Conservation (phyloP, 2,888 invertebrate species). For the Callyntrura sp. region DNA sequence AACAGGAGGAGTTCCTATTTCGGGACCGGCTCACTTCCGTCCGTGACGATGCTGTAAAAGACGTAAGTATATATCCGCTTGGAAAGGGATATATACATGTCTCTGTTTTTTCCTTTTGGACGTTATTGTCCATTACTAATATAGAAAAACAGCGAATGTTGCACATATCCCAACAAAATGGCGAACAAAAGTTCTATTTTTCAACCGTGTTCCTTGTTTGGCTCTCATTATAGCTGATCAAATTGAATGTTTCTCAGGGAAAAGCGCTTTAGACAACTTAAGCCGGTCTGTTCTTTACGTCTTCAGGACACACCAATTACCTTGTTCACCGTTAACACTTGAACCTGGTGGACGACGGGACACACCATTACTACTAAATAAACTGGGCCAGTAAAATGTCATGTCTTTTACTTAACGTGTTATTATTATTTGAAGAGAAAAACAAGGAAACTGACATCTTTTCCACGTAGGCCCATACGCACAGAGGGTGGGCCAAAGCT, state of each 20-base stretch:
- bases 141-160: slow-evolving; percentile 13
- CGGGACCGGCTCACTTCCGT: slow-evolving; percentile 40
- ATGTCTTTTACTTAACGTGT: not conserved
- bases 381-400: slow-evolving; percentile 9
- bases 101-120: not conserved
- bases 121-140: not conserved
- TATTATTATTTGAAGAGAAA: not conserved
- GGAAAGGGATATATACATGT: not conserved
- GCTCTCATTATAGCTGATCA: slow-evolving; percentile 63
- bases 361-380: slow-evolving; percentile 27
- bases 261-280: slow-evolving; percentile 51
- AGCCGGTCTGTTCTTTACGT: slow-evolving; percentile 29
- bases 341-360: slow-evolving; percentile 21
- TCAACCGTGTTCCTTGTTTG: slow-evolving; percentile 30
- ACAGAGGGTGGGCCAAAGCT: not conserved
- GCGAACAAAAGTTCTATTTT: slow-evolving; percentile 9
- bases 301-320: slow-evolving; percentile 47
- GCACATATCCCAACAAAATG: not conserved
- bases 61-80: not conserved
- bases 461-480: not conserved
- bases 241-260: slow-evolving; percentile 58
- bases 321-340: slow-evolving; percentile 37
- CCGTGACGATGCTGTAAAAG: slow-evolving; percentile 19
- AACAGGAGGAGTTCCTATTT: slow-evolving; percentile 33
- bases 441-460: not conserved